These are phyloP conservation scores for Heterocephalus glaber DNA, from an alignment of 2,113 vertebrate genomes.

Conservation along the genomic window DNA sequence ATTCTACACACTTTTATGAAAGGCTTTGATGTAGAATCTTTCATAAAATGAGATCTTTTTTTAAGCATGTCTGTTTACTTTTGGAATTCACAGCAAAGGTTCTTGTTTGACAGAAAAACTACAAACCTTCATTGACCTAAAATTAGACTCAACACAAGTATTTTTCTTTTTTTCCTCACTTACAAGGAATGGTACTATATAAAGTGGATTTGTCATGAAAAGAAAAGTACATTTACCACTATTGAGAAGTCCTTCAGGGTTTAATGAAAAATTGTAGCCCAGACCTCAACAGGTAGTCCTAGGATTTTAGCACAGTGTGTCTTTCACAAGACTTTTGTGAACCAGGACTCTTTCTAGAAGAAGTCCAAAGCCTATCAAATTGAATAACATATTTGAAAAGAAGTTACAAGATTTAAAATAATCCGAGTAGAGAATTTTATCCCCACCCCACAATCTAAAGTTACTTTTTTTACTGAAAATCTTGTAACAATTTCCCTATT, in stretches of 20 bases:
- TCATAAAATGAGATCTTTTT: background rate
- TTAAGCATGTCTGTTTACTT: background rate
- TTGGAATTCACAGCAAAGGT: background rate
- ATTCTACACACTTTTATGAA: background rate
- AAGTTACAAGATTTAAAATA: background rate
- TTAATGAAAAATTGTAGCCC: background rate
- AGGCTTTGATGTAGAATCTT: background rate
- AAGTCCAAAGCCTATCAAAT: background rate
- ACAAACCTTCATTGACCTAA: background rate
- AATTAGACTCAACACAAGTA: background rate
- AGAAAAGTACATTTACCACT: background rate
- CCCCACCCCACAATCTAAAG: background rate
- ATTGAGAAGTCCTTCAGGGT: background rate
- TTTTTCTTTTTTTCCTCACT: constrained; percentile 1
- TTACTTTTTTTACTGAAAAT: background rate
- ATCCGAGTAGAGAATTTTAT: background rate
- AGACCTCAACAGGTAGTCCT: background rate
- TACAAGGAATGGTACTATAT: background rate
- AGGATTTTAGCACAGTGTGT: accelerated
- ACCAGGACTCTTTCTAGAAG: background rate
- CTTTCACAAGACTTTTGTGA: background rate
- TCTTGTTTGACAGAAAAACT: constrained; percentile 45
- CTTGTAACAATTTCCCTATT: background rate
- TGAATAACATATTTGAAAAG: constrained; percentile 21
- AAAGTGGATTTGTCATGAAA: background rate